Conservation (phyloP, 2,888 invertebrate genomes). For the Dinocampus coccinellae region DNA sequence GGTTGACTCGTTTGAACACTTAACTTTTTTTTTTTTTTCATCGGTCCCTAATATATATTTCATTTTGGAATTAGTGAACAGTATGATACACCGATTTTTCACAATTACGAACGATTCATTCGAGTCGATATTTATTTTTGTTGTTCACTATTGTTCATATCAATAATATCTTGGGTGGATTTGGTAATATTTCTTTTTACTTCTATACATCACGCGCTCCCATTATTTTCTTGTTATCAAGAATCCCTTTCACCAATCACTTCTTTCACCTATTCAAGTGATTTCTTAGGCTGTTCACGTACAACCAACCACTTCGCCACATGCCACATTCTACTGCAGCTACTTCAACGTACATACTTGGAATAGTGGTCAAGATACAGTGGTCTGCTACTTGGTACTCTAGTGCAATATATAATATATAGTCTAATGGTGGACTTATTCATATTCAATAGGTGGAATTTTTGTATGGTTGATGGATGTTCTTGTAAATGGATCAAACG, state of each 20-base stretch:
- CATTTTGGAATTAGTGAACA: not conserved
- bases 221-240: conserved; percentile 21
- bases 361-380: not conserved
- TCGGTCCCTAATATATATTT: not conserved
- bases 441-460: not conserved
- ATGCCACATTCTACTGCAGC: conserved; percentile 3
- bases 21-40: not conserved
- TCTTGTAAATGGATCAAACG: not conserved
- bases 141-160: not conserved
- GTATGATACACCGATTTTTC: not conserved
- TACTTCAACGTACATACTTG: not conserved
- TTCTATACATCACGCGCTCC: not conserved
- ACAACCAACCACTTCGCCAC: conserved; percentile 9
- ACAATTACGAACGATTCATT: not conserved
- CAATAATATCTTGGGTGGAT: not conserved
- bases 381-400: no score
- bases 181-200: not conserved
- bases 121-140: not conserved
- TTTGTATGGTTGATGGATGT: not conserved
- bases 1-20: not conserved
- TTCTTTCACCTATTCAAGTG: not conserved
- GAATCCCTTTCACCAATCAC: conserved; percentile 10
- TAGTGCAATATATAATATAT: no score
- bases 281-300: conserved; percentile 18
- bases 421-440: no score